Conservation (phyloP, 2,113 vertebrate genomes). For the Mastomys natalensis region DNA sequence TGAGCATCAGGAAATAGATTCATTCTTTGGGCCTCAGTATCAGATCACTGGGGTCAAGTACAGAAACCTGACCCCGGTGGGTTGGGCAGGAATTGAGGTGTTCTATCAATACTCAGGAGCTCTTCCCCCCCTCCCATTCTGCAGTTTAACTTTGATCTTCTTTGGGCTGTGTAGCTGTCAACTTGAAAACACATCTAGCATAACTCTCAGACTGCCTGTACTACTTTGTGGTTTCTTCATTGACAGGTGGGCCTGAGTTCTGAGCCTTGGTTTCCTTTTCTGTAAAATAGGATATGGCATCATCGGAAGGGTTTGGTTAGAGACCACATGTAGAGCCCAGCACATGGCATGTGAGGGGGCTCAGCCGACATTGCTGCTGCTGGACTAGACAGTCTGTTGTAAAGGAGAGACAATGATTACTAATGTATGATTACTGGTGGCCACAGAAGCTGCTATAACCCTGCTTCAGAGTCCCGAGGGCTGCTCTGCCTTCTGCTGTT, state of each 20-base stretch:
- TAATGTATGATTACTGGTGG: neutral
- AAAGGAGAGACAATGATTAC: neutral
- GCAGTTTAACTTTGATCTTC: slow-evolving; percentile 21
- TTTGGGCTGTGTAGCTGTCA: slow-evolving; percentile 4
- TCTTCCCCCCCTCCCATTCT: neutral
- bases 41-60: neutral
- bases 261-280: neutral
- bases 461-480: neutral
- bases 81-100: neutral
- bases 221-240: slow-evolving; percentile 12
- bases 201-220: neutral
- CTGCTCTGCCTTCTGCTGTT: neutral
- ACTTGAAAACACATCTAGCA: slow-evolving; percentile 6
- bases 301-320: neutral
- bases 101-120: neutral
- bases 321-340: neutral
- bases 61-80: neutral
- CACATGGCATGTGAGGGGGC: neutral
- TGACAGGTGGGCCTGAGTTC: neutral
- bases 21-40: neutral
- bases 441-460: neutral
- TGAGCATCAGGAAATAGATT: neutral
- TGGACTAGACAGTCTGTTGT: neutral
- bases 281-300: neutral
- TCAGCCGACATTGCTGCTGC: neutral